Percentiles rank a stretch among this genome's conserved stretches.
phyloP scores from a whole-genome alignment of 2,113 vertebrate genomes.

The Microtus ochrogaster region DNA sequence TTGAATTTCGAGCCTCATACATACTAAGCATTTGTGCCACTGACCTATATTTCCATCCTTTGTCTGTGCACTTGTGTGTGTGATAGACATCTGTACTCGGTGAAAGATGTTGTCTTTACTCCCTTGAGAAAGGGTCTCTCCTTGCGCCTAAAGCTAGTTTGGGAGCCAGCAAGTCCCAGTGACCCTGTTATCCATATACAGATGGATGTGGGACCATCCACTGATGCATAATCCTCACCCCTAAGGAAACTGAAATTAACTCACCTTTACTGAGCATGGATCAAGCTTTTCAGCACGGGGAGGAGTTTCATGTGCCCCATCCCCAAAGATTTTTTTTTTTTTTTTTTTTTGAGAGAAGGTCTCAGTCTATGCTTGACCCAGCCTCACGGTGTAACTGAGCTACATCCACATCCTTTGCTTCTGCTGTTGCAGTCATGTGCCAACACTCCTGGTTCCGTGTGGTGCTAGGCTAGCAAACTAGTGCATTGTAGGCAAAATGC shows the following conservation, averaged over 20 bases:
- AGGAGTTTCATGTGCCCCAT: background rate
- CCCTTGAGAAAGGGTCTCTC: too few relatives aligned
- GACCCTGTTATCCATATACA: background rate
- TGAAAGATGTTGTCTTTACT: too few relatives aligned
- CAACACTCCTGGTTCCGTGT: background rate
- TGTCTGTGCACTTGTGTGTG: too few relatives aligned
- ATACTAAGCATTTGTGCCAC: too few relatives aligned
- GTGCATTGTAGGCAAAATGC: background rate
- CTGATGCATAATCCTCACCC: background rate
- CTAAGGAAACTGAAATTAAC: background rate
- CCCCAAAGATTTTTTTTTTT: background rate
- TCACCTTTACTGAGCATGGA: background rate
- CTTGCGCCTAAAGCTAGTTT: too few relatives aligned
- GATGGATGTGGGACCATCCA: background rate
- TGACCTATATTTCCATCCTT: too few relatives aligned
- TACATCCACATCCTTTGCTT: background rate
- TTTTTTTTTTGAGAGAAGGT: background rate
- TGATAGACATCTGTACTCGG: too few relatives aligned
- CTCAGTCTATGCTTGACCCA: background rate
- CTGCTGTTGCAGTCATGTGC: background rate
- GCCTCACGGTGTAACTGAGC: background rate
- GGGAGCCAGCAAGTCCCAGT: too few relatives aligned
- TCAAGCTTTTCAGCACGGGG: background rate
- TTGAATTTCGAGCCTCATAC: too few relatives aligned
- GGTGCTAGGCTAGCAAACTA: background rate